Percentiles rank a stretch among this genome's conserved stretches.
phyloP scores from a whole-genome alignment of 2,888 invertebrate genomes.

The Itoplectis maculator region DNA sequence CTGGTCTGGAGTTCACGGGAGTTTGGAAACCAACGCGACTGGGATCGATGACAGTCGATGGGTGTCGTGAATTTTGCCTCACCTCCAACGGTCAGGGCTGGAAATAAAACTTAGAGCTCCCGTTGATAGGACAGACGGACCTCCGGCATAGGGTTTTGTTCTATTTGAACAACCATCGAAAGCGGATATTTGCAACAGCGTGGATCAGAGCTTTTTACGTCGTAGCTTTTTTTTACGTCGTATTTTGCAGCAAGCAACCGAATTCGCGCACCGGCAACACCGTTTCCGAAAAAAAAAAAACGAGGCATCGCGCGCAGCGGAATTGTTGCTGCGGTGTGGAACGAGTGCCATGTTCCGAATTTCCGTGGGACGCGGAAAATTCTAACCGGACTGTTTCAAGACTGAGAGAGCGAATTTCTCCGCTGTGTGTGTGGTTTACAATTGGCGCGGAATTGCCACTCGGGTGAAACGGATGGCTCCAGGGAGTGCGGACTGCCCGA shows the following conservation, averaged over 20 bases:
- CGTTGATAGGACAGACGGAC: not conserved
- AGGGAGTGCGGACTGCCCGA: constrained; percentile 10
- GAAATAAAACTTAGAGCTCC: not conserved
- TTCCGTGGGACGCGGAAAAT: constrained; percentile 4
- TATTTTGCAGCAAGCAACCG: not conserved
- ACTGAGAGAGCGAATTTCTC: constrained; percentile 18
- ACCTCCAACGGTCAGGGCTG: not conserved
- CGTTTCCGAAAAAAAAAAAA: constrained; percentile 5
- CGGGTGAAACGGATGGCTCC: constrained; percentile 18
- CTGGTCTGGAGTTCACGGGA: not conserved
- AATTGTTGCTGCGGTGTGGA: constrained; percentile 5
- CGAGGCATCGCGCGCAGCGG: constrained; percentile 5
- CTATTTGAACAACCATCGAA: constrained; percentile 28
- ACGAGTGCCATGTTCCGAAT: not conserved
- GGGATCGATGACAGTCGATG: not conserved
- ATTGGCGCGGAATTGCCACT: constrained; percentile 6
- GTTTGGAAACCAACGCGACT: not conserved
- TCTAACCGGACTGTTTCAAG: not conserved
- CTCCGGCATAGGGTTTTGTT: not conserved
- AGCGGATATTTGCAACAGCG: not conserved
- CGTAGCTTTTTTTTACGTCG: constrained; percentile 9
- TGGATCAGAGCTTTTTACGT: no score
- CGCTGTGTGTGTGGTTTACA: constrained; percentile 10
- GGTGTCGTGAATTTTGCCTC: not conserved
- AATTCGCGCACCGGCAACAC: not conserved